Evolutionary conservation across 2,113 vertebrate species (phyloP).

Genomic region (Malaclemys terrapin): DNA sequence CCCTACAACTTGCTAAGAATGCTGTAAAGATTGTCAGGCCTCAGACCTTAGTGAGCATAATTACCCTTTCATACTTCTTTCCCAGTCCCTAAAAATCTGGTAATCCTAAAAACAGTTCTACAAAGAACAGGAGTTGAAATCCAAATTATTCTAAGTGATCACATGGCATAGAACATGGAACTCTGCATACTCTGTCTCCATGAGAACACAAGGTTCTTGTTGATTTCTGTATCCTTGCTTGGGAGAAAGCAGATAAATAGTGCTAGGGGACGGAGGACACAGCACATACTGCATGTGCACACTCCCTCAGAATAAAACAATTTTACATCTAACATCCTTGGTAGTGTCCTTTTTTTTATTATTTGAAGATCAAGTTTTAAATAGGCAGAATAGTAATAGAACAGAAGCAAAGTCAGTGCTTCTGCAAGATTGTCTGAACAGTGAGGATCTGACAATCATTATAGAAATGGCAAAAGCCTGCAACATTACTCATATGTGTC

Average conservation of each 20-base stretch:
- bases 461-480: background rate
- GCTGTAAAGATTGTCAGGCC: fast-evolving
- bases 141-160: background rate
- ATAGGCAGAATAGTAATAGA: background rate
- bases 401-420: background rate
- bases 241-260: background rate
- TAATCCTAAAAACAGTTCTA: background rate
- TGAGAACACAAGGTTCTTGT: background rate
- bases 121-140: background rate
- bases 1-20: background rate
- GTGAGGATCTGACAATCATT: background rate
- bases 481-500: background rate
- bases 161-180: background rate
- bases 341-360: background rate
- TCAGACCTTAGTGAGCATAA: background rate
- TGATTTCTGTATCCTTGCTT: background rate
- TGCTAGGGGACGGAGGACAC: background rate
- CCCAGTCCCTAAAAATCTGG: background rate
- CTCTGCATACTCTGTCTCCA: background rate
- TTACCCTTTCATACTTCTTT: background rate
- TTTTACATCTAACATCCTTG: background rate
- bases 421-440: background rate
- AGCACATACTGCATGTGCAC: background rate
- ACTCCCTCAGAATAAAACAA: background rate
- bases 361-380: background rate